Evolutionary conservation across 2,797 vertebrate genomes (phyloP).

Genomic region (Acridotheres tristis): DNA sequence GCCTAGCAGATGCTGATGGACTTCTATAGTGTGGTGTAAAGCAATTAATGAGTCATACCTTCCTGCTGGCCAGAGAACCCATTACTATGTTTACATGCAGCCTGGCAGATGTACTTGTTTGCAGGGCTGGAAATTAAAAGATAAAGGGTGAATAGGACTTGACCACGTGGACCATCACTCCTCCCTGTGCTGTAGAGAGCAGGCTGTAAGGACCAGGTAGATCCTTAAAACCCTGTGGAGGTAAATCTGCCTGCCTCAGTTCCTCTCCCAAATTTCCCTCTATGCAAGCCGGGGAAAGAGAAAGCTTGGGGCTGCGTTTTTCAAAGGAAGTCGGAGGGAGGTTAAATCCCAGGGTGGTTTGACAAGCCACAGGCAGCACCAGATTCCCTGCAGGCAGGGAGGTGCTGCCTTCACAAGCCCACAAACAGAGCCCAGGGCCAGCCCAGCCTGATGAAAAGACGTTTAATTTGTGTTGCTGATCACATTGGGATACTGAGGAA

Average conservation of each 20-base stretch:
- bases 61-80: constrained; percentile 54
- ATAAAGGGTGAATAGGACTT: constrained; percentile 1
- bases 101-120: constrained; percentile 59
- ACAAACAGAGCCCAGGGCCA: neutral
- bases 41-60: constrained; percentile 64
- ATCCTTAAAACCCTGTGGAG: neutral
- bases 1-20: neutral
- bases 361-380: neutral
- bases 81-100: constrained; percentile 13
- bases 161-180: neutral
- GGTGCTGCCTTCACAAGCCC: neutral
- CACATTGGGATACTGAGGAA: neutral
- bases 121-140: constrained; percentile 59
- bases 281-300: neutral
- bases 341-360: neutral
- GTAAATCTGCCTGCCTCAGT: neutral
- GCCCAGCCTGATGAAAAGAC: neutral
- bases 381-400: neutral
- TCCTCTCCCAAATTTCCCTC: neutral
- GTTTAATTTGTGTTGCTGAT: neutral
- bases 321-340: neutral
- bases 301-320: constrained; percentile 34
- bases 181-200: fast-evolving
- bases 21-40: constrained; percentile 41
- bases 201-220: neutral